Evolutionary conservation across 2,113 vertebrate genomes (phyloP), one percentile per base, ranked within the genome.

Genomic region (Pterophyllum scalare): DNA sequence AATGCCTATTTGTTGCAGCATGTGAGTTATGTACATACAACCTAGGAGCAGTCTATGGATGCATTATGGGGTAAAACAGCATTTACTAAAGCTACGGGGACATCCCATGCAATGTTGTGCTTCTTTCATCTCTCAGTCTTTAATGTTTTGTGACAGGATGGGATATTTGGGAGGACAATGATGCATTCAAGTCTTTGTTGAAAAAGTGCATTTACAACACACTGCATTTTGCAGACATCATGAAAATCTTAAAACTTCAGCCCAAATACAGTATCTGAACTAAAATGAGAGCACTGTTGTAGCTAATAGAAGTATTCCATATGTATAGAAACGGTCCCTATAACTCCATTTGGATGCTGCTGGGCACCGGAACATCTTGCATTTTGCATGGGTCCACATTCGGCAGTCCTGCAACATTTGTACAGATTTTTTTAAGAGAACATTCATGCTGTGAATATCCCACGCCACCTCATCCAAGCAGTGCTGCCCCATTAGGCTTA

Each of bases 401-500:
- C 43, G 80, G 58, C 38, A 33, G 79, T 31, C 38, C 26, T 59
- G 54, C 60, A 83, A 60, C n/a, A 81, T 59, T 40, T 78, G 49
- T 52, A 12, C 77, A 60, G 40, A 35, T 58, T 77, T 79, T 28
- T 76, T 65, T 52, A 52, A 28, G 64, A 49, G 60, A 81, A 65
- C 19, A 58, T 81, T 40, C 33, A 64, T 14, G 13, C 61, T 54
- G 64, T 59, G 76, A 72, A 80, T 60, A 82, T 77, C 15, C n/a
- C 46, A 59, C 20, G 31, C 56, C 57, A 49, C 80, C 65, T 61
- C 72, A 82, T 88, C 33, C 59, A 49, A 57, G 62, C 77, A 75
- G 80, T 82, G 57, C 78, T 84, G 72, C 88, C 79, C 77, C 79
- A 75, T 87, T 89, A 82, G 59, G 59, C 80, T 83, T 65, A 74